These are phyloP conservation scores for Neosilurus hyrtlii DNA, from an alignment of 2,797 vertebrate species.

Conservation along the genomic window DNA sequence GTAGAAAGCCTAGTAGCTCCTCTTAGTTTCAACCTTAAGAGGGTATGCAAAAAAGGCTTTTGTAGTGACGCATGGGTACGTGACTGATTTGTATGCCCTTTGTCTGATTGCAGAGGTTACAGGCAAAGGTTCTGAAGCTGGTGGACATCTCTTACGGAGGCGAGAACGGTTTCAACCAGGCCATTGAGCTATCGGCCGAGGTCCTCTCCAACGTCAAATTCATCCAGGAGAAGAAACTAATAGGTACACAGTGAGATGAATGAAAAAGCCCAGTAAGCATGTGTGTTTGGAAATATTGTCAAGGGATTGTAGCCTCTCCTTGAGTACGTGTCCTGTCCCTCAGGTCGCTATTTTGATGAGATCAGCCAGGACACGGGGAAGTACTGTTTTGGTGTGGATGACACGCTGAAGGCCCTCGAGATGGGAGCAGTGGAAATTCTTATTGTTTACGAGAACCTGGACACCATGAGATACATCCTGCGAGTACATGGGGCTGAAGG, in stretches of 20 bases:
- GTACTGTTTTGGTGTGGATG: conserved; percentile 98
- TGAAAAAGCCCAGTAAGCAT: too few relatives aligned
- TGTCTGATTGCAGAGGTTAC: conserved; percentile 79
- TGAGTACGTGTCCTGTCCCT: not conserved
- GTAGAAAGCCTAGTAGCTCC: not conserved
- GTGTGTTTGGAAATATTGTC: not conserved
- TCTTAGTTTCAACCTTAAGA: not conserved
- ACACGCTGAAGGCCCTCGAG: conserved; percentile 97
- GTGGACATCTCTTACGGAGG: conserved; percentile 99
- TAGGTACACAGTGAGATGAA: conserved; percentile 73
- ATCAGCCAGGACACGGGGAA: conserved; percentile 99
- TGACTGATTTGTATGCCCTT: conserved; percentile 40
- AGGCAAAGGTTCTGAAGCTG: conserved; percentile 97
- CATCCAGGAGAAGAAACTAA: conserved; percentile 99
- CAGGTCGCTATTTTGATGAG: conserved; percentile 98
- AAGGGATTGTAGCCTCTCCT: too few relatives aligned
- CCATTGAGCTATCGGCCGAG: conserved; percentile 97
- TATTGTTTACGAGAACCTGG: conserved; percentile 98
- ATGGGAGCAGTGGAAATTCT: conserved; percentile 99
- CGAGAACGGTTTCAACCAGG: conserved; percentile 99
- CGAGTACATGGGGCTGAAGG: conserved; percentile 93
- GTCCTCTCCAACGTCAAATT: conserved; percentile 99
- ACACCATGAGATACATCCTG: conserved; percentile 98
- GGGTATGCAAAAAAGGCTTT: not conserved
- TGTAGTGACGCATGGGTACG: not conserved